Evolutionary conservation across 2,888 invertebrate genomes (phyloP), one percentile per base, ranked within the genome.

Genomic region (Hetaerina titia): DNA sequence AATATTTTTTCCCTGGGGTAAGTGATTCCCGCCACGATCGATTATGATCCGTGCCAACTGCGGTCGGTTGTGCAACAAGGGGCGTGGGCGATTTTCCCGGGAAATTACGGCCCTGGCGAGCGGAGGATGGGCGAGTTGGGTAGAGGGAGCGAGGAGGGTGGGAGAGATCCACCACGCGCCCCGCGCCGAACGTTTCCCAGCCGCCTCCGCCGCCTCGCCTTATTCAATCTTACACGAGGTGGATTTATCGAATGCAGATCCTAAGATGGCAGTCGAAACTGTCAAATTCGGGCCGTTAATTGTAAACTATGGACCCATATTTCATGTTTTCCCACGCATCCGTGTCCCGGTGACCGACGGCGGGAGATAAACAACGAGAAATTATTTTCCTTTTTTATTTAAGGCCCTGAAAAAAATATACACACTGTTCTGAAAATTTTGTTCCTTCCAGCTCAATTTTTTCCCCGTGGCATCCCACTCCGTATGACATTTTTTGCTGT

Each of bases 181-280:
- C 45, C 45, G 45, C 45, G 22, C 19, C 69, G 5, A 17, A 5
- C 11, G 5, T 60, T 60, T 60, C 17, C 60, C 60, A 17, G 60
- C 11, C 13, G 60, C 60, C 22, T 2, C 11, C 13, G 60, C 60
- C 22, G 69, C 69, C 22, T 69, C 69, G 22, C 69, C 69, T 69
- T 19, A 22, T 69, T 69, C n/a, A 22, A 22, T 69, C 69, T n/a
- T n/a, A n/a, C 6, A 22, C 69, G 69, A 9, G 22, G 8, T n/a
- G 69, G 69, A 69, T 69, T 69, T n/a, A 69, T 69, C 69, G 69
- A 69, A 69, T 69, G 22, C 69, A n/a, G 69, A 69, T 69, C 69
- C n/a, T n/a, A 69, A n/a, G 69, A 69, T 69, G 69, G 69, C 2
- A 69, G 69, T 69, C 69, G 69, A 69, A n/a, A 9, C 6, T 69